Evolutionary conservation across 2,888 invertebrate species (phyloP).

Genomic region (Caenorhabditis panamensis): DNA sequence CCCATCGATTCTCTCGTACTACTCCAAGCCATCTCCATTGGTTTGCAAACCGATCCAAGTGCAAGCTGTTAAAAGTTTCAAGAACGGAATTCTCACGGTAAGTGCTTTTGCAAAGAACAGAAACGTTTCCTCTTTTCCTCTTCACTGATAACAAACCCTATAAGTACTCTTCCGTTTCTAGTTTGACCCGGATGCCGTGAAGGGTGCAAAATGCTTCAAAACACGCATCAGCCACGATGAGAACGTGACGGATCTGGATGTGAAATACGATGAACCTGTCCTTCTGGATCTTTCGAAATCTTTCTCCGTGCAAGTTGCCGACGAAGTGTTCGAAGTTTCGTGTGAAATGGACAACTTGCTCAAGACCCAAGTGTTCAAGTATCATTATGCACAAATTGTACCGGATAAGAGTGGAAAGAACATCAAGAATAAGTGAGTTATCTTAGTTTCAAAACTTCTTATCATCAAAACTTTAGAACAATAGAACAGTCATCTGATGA

Average conservation of each 20-base stretch:
- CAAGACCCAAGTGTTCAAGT: constrained; percentile 41
- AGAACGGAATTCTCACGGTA: constrained; percentile 55
- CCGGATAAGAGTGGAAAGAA: constrained; percentile 22
- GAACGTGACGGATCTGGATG: constrained; percentile 63
- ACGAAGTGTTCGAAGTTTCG: constrained; percentile 68
- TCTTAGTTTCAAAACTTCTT: background rate
- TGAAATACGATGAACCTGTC: constrained; percentile 54
- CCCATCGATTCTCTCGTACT: constrained; percentile 67
- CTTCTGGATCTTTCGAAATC: constrained; percentile 42
- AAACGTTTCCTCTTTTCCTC: too few species aligned
- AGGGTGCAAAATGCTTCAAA: constrained; percentile 53
- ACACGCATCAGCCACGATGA: constrained; percentile 62
- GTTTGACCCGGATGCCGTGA: constrained; percentile 50
- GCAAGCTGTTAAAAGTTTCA: constrained; percentile 57
- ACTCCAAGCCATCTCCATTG: constrained; percentile 62
- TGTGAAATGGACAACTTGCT: constrained; percentile 50
- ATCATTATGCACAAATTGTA: constrained; percentile 54
- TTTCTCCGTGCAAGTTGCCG: constrained; percentile 6
- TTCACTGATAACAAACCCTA: too few species aligned
- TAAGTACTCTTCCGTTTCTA: constrained; percentile 35
- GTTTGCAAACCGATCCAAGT: constrained; percentile 58
- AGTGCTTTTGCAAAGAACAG: constrained; percentile 3
- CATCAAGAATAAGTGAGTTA: constrained; percentile 43
- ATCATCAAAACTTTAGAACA: background rate
- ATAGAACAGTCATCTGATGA: constrained; percentile 52